Evolutionary conservation across 2,113 vertebrate genomes (phyloP), one percentile per base, ranked within the genome.

Genomic region (Vulpes lagopus): DNA sequence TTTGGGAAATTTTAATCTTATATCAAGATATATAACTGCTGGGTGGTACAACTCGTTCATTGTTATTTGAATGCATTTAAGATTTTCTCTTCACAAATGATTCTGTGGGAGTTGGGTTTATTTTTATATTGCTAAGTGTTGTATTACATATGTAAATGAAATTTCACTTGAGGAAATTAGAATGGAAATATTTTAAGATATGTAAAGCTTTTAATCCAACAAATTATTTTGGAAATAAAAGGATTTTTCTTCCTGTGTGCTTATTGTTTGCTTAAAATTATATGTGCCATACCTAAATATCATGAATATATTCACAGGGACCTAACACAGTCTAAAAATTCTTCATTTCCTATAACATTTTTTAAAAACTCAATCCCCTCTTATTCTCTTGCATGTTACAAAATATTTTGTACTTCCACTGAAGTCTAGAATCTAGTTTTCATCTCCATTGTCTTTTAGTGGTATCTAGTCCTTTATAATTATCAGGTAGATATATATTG

Each of bases 151-250:
- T 94, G 87, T n/a, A 96, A 96, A 89, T 95, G 12, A 93, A 96
- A 78, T 88, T 92, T 92, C 74, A 22, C 19, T 53, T 57, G 62
- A 95, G 10, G 27, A 97, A 95, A 83, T 94, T 95, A 85, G 83
- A 95, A 96, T 78, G 79, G 49, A 96, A 90, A 38, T 90, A 90
- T 91, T 97, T 97, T 92, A 95, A 95, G 38, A 87, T 76, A 97
- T 84, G 62, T 96, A 94, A 97, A 97, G 67, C 87, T 92, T 96
- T 96, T 96, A 96, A 98, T 97, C 64, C 35, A 93, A 91, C 81
- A 87, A 86, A 97, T 95, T 86, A 96, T 97, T 96, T 69, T 93
- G 57, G 25, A 95, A 96, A 90, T 92, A 64, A 97, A 97, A 93
- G 17, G 35, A 76, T 84, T 53, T 86, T 90, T 87, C 69, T 35